Evolutionary conservation across 2,888 invertebrate genomes (phyloP), one percentile per base, ranked within the genome.

Genomic region (Hirtodrosophila trivittata): DNA sequence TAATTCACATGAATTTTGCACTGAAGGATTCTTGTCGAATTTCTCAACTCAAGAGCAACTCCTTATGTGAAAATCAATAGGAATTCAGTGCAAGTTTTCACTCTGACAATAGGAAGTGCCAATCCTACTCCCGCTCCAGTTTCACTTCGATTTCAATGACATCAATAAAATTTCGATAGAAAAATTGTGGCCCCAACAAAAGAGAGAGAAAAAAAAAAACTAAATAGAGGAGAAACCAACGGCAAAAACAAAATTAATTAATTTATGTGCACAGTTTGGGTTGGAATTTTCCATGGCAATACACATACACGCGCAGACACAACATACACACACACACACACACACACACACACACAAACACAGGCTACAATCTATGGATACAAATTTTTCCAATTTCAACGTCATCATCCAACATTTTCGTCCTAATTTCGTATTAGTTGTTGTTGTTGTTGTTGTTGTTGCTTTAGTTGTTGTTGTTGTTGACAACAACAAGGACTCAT

Each of bases 311-410:
- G 54, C 13, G 55, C 37, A 38, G 37, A 38, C 13, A 35, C 37
- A 41, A 38, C 49, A 49, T 14, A 58, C 41, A 69, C 38, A 49
- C 25, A 41, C 14, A 49, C 13, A 37, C 39, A 51, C 33, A 33
- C 28, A 60, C 26, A 38, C 41, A 18, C 30, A 38, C 49, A 49
- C 18, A 58, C 41, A 69, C 41, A 65, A 1, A 28, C 25, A 33
- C 32, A 26, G 26, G 43, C 33, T 52, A 51, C 66, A 64, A 71
- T 78, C 68, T 86, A 86, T 86, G 68, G 77, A 73, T 80, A 86
- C 60, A 85, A n/a, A 66, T 86, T 80, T 83, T 86, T 78, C 86
- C 86, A 80, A 85, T 83, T 80, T 85, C 59, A 85, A 85, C 86
- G 83, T 76, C 83, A 82, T 78, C 72, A 67, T 81, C 71, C 51